Evolutionary conservation across 2,888 invertebrate species (phyloP), one percentile per base, ranked within the genome.

Genomic region (Drosophila prolongata): DNA sequence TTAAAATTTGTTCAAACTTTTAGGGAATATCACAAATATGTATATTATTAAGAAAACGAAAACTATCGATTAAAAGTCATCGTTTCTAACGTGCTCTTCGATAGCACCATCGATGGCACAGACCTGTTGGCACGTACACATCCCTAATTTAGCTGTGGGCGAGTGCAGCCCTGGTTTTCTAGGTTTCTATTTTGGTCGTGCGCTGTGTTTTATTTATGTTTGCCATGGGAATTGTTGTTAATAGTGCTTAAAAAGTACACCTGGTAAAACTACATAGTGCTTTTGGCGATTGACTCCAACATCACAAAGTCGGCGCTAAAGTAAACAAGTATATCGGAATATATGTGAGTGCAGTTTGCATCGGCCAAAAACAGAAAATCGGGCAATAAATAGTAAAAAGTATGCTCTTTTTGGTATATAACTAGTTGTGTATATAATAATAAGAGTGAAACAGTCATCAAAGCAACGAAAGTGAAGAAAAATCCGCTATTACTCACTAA

Each of bases 401-500:
- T 27, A 43, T 35, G 43, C 35, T 43, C 24, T 35, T 11, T 10
- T 52, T 27, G 16, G 24, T 44, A 53, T 44, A 34, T 59, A 35
- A 44, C 24, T 4, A 59, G 46, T 65, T 47, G 65, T 66, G 66
- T 55, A 65, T 35, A 55, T 65, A 40, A 47, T 14, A 35, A 54
- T 14, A 46, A 46, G 65, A 30, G 46, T 46, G 46, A 13, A 16
- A 19, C 13, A 11, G 13, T 34, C 30, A 54, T 40, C 5, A 35
- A 47, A 16, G 6, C 38, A 40, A 42, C 60, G 47, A 49, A 19
- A 19, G 27, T 27, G 16, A 13, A 14, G 9, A 24, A 56, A 46
- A 46, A 24, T n/a, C 52, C 35, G 58, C 72, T 46, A 83, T 82
- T 82, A 82, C 80, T 89, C 81, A 82, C 85, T 72, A 61, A 60